These are phyloP conservation scores for Hassar affinis DNA, from an alignment of 2,113 vertebrate genomes.

Conservation along the genomic window DNA sequence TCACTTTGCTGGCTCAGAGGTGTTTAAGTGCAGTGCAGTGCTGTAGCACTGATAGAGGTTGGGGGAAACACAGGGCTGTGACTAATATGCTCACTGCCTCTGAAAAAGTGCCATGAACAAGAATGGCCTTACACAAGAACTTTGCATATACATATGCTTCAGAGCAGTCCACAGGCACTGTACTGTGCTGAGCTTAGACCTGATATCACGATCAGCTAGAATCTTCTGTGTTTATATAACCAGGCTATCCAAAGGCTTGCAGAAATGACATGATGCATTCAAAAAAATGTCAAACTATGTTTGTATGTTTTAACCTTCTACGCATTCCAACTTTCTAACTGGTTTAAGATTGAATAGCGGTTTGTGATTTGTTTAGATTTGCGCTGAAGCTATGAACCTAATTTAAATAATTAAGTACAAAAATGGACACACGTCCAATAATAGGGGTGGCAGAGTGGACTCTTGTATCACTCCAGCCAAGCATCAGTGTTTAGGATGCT, in stretches of 20 bases:
- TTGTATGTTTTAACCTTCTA: background rate
- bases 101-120: constrained; percentile 14
- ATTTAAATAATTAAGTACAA: background rate
- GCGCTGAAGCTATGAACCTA: background rate
- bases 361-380: background rate
- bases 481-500: background rate
- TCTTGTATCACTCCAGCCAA: background rate
- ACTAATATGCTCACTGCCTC: constrained; percentile 28
- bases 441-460: background rate
- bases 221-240: constrained; percentile 8
- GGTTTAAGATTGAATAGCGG: background rate
- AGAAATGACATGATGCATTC: background rate
- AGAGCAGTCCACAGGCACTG: background rate
- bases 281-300: background rate
- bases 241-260: background rate
- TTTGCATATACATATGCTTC: constrained; percentile 21
- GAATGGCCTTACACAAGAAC: constrained; percentile 17
- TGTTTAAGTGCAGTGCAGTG: constrained; percentile 16
- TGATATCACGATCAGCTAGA: constrained; percentile 6
- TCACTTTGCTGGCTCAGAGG: constrained; percentile 27
- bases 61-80: constrained; percentile 8
- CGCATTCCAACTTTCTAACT: background rate
- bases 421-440: background rate
- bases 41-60: constrained; percentile 15
- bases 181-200: background rate